A percentile compares a stretch with the other conserved stretches of the same genome.
Evolutionary conservation across 2,113 vertebrate genomes (phyloP).

Genomic region (Brienomyrus longianalis): DNA sequence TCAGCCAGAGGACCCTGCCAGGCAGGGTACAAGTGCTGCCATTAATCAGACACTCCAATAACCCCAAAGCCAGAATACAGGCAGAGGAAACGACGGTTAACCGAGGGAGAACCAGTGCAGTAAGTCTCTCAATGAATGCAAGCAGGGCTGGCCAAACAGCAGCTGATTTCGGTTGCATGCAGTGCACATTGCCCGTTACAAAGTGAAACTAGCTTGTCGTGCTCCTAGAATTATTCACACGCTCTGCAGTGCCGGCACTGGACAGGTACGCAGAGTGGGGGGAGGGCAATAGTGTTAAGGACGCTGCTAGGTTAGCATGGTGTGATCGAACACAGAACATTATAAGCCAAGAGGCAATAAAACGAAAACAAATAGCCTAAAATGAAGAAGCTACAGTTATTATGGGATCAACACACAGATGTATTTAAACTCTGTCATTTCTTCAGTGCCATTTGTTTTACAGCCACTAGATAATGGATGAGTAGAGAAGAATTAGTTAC

Average conservation of each 20-base stretch:
- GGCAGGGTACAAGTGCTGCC: neutral
- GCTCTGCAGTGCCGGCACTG: neutral
- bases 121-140: neutral
- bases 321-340: neutral
- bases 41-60: neutral
- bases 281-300: neutral
- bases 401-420: neutral
- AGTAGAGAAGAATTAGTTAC: neutral
- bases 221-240: neutral
- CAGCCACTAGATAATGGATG: neutral
- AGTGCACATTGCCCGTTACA: neutral
- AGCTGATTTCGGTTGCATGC: neutral
- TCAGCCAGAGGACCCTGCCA: neutral
- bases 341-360: neutral
- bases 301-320: neutral
- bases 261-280: neutral
- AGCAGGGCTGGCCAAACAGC: neutral
- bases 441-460: neutral
- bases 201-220: neutral
- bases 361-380: neutral
- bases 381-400: neutral
- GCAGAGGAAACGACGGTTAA: neutral
- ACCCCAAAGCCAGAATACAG: neutral
- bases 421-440: neutral
- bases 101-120: neutral